A percentile compares a stretch with the other conserved stretches of the same genome.
Conservation (phyloP, 2,888 invertebrate genomes). For the Cheilosia impressa region DNA sequence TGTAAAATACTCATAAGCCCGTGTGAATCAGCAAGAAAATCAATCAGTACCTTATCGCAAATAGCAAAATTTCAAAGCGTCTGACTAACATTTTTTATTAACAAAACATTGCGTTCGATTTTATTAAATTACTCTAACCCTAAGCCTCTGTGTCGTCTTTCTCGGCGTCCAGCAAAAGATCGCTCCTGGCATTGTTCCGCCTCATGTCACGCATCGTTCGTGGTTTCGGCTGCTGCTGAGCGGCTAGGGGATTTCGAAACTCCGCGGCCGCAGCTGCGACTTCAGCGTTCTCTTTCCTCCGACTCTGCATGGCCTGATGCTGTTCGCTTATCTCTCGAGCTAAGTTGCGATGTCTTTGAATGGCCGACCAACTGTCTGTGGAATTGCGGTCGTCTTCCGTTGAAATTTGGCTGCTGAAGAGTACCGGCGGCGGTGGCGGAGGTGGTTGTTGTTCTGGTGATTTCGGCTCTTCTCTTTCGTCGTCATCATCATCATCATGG, state of each 20-base stretch:
- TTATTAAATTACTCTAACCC: conserved; percentile 6
- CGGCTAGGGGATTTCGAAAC: conserved; percentile 77
- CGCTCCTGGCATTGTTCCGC: conserved; percentile 59
- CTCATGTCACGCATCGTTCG: conserved; percentile 77
- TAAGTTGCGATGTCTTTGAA: conserved; percentile 84
- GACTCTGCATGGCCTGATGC: conserved; percentile 51
- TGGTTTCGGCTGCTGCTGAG: conserved; percentile 67
- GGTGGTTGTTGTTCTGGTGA: conserved; percentile 7
- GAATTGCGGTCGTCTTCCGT: conserved; percentile 73
- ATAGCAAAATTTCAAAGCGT: conserved; percentile 10
- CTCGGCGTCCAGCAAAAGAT: conserved; percentile 46
- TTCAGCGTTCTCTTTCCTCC: conserved; percentile 39
- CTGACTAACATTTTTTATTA: conserved; percentile 37
- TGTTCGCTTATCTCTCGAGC: conserved; percentile 61
- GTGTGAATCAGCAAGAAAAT: background rate
- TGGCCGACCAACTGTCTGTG: conserved; percentile 85
- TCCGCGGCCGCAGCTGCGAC: conserved; percentile 61
- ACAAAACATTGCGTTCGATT: conserved; percentile 12
- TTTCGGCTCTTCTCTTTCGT: conserved; percentile 39
- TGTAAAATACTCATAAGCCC: background rate
- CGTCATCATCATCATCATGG: conserved; percentile 5
- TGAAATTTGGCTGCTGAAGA: conserved; percentile 79
- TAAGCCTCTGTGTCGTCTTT: conserved; percentile 38
- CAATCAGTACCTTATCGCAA: conserved; percentile 17
- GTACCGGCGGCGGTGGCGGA: conserved; percentile 68